Evolutionary conservation across 2,888 invertebrate species (phyloP), one percentile per base, ranked within the genome.

Genomic region (Chalcosyrphus nemorum): DNA sequence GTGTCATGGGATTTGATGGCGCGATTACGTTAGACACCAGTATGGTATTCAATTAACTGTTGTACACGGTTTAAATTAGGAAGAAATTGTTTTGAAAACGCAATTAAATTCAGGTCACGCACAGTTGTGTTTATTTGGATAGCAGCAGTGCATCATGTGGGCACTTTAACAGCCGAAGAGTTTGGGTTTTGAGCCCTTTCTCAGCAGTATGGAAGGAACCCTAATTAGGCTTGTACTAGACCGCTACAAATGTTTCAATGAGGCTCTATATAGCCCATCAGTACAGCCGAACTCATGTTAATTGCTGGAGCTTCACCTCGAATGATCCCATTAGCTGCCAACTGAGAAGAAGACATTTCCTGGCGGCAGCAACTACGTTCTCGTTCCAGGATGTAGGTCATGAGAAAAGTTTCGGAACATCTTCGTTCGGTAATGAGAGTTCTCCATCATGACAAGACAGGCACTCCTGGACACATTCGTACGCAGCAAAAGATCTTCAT

Each of bases 21-120:
- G 63, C 24, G 70, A 76, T 81, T 76, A 54, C 65, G 71, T 71
- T 65, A 52, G 65, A 52, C 13, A 52, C 21, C 11, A 6, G 35
- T 61, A 75, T 56, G 70, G 75, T 56, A 41, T 76, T 81, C 61
- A 81, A 75, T 70, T 74, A 81, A 68, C 76, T 17, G 66, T 66
- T 66, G 50, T 38, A 66, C 66, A 47, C 4, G 66, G 50, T n/a
- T 29, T 32, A 74, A 54, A 74, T 56, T 56, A 74, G 45, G 52
- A 56, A 7, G 47, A 68, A 52, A 38, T 27, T 54, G 41, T 52
- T 24, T 52, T 6, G 38, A 27, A 68, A 35, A 68, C n/a, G 41
- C 54, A 43, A 54, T 54, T 35, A 19, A 17, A 56, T 35, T 6
- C 35, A n/a, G 35, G 19, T 21, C 38, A 57, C 21, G 57, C 27